Conservation (phyloP, 2,113 vertebrate species). For the Nyctereutes procyonoides region DNA sequence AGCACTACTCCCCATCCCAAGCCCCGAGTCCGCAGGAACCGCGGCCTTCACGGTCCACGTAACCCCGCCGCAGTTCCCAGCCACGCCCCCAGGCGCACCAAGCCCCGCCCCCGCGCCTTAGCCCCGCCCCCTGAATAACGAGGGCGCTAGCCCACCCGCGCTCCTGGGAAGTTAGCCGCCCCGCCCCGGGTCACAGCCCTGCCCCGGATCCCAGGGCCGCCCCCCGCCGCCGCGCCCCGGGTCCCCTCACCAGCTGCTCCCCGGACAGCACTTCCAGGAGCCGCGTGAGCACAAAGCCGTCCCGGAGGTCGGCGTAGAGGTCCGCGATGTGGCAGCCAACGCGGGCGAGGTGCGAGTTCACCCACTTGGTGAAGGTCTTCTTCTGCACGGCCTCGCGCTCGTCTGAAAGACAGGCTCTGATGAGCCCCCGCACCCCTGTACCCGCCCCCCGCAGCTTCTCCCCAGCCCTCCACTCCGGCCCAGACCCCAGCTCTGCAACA, state of each 20-base stretch:
- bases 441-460: background rate
- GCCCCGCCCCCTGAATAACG: background rate
- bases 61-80: background rate
- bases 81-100: background rate
- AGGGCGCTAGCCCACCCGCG: no score
- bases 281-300: constrained; percentile 94
- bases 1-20: no score
- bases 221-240: background rate
- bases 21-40: background rate
- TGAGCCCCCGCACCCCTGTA: background rate
- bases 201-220: background rate
- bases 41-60: no score
- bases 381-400: constrained; percentile 97
- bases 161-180: background rate
- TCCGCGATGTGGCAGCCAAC: constrained; percentile 94
- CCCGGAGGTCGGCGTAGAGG: constrained; percentile 94
- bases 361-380: constrained; percentile 98
- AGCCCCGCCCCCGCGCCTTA: background rate
- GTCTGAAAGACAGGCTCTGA: constrained; percentile 83
- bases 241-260: constrained; percentile 92
- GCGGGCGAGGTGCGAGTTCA: constrained; percentile 94
- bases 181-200: background rate
- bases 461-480: background rate
- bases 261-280: constrained; percentile 97
- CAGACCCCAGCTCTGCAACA: background rate